Base-by-base conservation (phyloP, 2,888 invertebrate genomes). In the Cetonia aurata region DNA sequence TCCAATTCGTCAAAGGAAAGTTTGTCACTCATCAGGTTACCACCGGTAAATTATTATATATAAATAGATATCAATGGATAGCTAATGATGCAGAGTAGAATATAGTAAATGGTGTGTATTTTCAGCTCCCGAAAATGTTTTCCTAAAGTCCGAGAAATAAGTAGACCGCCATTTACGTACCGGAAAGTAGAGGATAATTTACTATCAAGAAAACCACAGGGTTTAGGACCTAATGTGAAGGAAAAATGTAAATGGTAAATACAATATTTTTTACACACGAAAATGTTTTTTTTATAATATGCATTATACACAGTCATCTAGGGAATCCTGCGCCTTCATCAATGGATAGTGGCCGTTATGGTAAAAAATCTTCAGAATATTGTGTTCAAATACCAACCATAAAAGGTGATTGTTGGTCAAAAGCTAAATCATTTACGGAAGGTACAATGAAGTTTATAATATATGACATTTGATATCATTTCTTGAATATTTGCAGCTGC, bases 11-110 rank as follows among this genome's bases (percentile, higher is more conserved):
- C 87, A 87, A 77, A 85, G 84, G 74, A 85, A 84, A 73, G 87
- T 87, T 12, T 88, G 88, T 73, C 88, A 88, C 74, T 83, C 87
- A 0, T 80, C 86, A 3, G 81, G 83, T 71, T 88, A 86, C 75
- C 87, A 88, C 74, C 85, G 85, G 87, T 87, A 71, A 68, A 53
- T 53, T 42, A 42, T 25, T 42, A 25, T n/a, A n/a, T 17, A 13
- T 42, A 46, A 46, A 42, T n/a, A n/a, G n/a, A n/a, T 42, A 60
- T n/a, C 1, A 50, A 50, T 17, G 12, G 50, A 12, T 3, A 9
- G 50, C 10, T 50, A 8, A 50, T 17, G 12, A 15, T 37, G 13
- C 6, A 37, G 13, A 55, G 10, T 55, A 25, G 25, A 4, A 25
- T 25, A 25, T 25, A 25, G 8, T 37, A 37, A 37, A 10, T 10